A percentile compares a stretch with the other conserved stretches of the same genome.
Evolutionary conservation across 2,113 vertebrate species (phyloP).

Genomic region (Melanerpes aurifrons): DNA sequence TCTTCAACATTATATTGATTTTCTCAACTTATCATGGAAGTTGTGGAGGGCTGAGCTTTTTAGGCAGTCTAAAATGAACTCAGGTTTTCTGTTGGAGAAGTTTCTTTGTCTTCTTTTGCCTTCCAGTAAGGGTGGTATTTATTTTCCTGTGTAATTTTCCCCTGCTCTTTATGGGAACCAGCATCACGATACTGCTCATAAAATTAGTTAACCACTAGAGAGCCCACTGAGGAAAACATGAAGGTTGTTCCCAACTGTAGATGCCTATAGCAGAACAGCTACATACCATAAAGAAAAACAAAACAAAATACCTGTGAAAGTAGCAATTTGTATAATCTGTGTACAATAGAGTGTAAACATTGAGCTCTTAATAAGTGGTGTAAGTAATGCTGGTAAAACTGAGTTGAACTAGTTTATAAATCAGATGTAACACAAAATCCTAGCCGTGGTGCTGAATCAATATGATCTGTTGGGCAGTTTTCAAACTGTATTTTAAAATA

Average conservation of each 20-base stretch:
- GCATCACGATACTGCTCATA: not conserved
- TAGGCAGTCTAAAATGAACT: not conserved
- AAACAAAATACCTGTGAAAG: not conserved
- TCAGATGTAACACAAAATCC: not conserved
- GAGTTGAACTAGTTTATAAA: not conserved
- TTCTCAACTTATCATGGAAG: not conserved
- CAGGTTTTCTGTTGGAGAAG: not conserved
- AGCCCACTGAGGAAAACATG: not conserved
- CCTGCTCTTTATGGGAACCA: not conserved
- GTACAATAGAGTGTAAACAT: not conserved
- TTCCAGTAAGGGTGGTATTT: not conserved
- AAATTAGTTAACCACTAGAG: not conserved
- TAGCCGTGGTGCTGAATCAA: not conserved
- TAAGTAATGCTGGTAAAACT: not conserved
- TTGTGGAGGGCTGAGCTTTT: not conserved
- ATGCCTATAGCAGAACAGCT: not conserved
- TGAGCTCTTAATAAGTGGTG: not conserved
- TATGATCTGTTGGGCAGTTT: not conserved
- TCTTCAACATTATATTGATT: not conserved
- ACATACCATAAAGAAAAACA: not conserved
- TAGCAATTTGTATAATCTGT: not conserved
- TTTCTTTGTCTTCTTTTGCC: not conserved
- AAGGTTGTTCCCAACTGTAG: not conserved
- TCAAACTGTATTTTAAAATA: not conserved
- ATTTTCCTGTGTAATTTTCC: not conserved